Conservation (phyloP, 1,140 invertebrate genomes). For the Bombus waltoni region DNA sequence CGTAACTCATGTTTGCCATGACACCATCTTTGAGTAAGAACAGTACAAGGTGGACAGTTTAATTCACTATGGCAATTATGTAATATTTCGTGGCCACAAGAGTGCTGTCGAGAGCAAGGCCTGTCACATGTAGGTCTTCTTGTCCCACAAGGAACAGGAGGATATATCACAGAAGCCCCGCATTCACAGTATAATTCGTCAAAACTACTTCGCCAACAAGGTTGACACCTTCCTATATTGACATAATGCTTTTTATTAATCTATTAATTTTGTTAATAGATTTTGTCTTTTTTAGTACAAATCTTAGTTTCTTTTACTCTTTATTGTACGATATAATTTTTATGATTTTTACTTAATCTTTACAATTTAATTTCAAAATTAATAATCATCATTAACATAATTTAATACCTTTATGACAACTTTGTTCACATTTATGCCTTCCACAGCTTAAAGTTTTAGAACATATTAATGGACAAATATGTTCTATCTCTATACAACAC, state of each 20-base stretch:
- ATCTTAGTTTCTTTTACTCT: not conserved
- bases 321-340: not conserved
- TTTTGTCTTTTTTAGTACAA: not conserved
- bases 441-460: conserved; percentile 92
- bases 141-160: conserved; percentile 96
- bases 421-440: conserved; percentile 92
- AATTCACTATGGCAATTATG: conserved; percentile 89
- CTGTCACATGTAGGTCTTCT: conserved; percentile 90
- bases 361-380: not conserved
- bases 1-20: conserved; percentile 94
- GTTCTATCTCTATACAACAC: conserved; percentile 94
- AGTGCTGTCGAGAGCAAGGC: conserved; percentile 89
- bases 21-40: conserved; percentile 94
- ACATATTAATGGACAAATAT: conserved; percentile 93
- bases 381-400: not conserved
- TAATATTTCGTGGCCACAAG: conserved; percentile 91
- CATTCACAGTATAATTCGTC: conserved; percentile 97
- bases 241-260: not conserved
- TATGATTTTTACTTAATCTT: too few relatives aligned
- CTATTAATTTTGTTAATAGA: not conserved
- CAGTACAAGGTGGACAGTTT: conserved; percentile 96
- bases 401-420: conserved; percentile 90
- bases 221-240: conserved; percentile 87
- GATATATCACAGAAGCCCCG: conserved; percentile 92
- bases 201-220: conserved; percentile 93